Percentiles rank a stretch among this genome's conserved stretches.
These are phyloP conservation scores for Coryphaenoides rupestris DNA, from an alignment of 2,113 vertebrate species.

Conservation along the genomic window DNA sequence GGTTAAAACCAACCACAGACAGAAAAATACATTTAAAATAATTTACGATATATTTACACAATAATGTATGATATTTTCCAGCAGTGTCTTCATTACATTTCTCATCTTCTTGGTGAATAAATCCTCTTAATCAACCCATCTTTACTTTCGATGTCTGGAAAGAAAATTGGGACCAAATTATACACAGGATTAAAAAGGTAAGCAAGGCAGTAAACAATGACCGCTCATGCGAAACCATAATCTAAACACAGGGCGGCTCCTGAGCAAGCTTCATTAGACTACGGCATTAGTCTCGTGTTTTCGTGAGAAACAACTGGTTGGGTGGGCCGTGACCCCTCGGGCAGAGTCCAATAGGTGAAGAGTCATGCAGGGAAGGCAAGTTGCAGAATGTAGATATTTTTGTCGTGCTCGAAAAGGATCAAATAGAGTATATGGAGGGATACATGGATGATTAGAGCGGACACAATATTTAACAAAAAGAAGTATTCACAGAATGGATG, in stretches of 20 bases:
- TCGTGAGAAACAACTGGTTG: background rate
- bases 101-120: conserved; percentile 10
- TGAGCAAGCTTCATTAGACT: background rate
- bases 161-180: background rate
- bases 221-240: background rate
- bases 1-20: conserved; percentile 67
- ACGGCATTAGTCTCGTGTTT: background rate
- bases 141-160: conserved; percentile 96
- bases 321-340: no score
- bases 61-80: conserved; percentile 62
- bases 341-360: no score
- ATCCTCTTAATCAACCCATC: conserved; percentile 88
- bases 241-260: background rate
- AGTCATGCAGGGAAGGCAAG: no score
- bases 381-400: no score
- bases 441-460: no score
- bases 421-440: no score
- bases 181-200: background rate
- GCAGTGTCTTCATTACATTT: conserved; percentile 43
- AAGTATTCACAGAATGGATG: no score
- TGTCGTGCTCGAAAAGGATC: no score
- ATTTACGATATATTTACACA: conserved; percentile 81
- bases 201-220: background rate
- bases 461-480: no score
- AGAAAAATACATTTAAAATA: conserved; percentile 78